Conservation (phyloP, 2,888 invertebrate genomes). For the Scaptomyza caliginosa region DNA sequence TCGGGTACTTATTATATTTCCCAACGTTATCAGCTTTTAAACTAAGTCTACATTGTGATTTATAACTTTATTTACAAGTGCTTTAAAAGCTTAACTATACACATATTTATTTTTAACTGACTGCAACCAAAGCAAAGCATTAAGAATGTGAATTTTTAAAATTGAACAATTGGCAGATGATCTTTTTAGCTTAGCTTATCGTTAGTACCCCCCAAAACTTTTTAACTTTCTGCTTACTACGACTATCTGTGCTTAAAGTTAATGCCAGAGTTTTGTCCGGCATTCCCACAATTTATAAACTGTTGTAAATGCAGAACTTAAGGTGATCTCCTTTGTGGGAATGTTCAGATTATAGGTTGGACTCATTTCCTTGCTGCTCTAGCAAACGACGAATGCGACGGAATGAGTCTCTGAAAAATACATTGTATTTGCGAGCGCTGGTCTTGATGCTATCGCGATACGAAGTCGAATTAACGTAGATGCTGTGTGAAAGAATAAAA, state of each 20-base stretch:
- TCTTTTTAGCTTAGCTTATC: too few relatives aligned
- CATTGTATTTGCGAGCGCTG: slow-evolving; percentile 82
- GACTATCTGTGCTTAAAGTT: background rate
- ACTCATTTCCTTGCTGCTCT: slow-evolving; percentile 60
- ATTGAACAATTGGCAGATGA: too few relatives aligned
- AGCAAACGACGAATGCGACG: slow-evolving; percentile 76
- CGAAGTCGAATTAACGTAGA: slow-evolving; percentile 81
- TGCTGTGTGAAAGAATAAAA: slow-evolving; percentile 59
- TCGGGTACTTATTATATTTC: too few relatives aligned
- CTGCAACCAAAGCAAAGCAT: background rate
- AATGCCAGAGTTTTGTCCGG: background rate
- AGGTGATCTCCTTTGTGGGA: background rate
- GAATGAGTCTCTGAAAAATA: slow-evolving; percentile 78
- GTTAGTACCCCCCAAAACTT: background rate
- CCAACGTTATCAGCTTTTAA: too few relatives aligned
- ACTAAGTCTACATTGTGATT: background rate
- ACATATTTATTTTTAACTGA: background rate
- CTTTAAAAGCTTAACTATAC: background rate
- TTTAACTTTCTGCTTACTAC: background rate
- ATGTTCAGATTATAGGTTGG: slow-evolving; percentile 73
- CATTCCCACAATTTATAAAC: background rate
- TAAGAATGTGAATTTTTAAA: too few relatives aligned
- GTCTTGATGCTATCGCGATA: slow-evolving; percentile 83
- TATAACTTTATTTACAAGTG: background rate
- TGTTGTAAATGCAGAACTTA: background rate